Conservation (phyloP, 2,113 vertebrate species). For the Seriola rivoliana region DNA sequence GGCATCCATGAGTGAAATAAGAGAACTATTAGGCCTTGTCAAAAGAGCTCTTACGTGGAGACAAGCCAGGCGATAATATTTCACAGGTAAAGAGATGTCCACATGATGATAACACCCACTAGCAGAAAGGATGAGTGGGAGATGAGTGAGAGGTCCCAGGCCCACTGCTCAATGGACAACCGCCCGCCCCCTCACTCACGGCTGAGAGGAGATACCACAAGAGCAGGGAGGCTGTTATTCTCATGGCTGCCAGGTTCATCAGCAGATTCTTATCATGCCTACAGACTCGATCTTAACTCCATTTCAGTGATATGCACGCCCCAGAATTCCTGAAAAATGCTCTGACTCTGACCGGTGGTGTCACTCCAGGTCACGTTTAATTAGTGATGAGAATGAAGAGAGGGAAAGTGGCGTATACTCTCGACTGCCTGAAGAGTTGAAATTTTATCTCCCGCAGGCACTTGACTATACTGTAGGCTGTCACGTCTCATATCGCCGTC, state of each 20-base stretch:
- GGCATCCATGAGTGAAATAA: slow-evolving; percentile 69
- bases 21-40: slow-evolving; percentile 60
- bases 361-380: slow-evolving; percentile 58
- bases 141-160: slow-evolving; percentile 76
- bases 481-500: slow-evolving; percentile 40
- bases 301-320: slow-evolving; percentile 16
- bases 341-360: slow-evolving; percentile 44
- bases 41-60: slow-evolving; percentile 62
- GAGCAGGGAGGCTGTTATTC: slow-evolving; percentile 80
- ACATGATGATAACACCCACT: slow-evolving; percentile 57
- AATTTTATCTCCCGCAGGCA: slow-evolving; percentile 46
- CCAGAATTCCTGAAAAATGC: slow-evolving; percentile 44
- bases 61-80: slow-evolving; percentile 74
- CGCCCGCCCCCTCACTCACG: slow-evolving; percentile 29
- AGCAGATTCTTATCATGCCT: slow-evolving; percentile 78
- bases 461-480: slow-evolving; percentile 63
- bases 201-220: slow-evolving; percentile 74
- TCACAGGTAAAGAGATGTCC: slow-evolving; percentile 78
- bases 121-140: slow-evolving; percentile 51
- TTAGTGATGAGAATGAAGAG: slow-evolving; percentile 46
- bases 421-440: slow-evolving; percentile 25
- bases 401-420: slow-evolving; percentile 6
- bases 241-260: slow-evolving; percentile 66
- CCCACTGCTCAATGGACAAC: slow-evolving; percentile 7
- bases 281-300: slow-evolving; percentile 22